phyloP scores from a whole-genome alignment of 2,888 invertebrate genomes.

The Abscondita cerata region DNA sequence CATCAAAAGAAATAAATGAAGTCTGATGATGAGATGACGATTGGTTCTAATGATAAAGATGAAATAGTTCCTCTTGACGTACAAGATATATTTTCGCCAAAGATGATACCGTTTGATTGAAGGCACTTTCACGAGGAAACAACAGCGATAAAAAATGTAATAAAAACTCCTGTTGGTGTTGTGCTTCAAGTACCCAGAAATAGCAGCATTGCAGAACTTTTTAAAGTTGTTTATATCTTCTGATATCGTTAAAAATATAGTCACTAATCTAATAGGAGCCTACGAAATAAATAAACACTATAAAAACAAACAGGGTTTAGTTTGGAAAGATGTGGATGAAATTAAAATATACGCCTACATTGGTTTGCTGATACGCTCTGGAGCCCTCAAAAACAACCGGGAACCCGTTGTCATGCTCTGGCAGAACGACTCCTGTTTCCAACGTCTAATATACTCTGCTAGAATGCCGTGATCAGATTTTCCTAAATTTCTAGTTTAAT shows the following conservation, averaged over 20 bases:
- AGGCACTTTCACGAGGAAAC: slow-evolving; percentile 1
- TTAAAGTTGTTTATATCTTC: slow-evolving; percentile 4
- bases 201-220: not conserved
- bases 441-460: not conserved
- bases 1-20: too few relatives aligned
- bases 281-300: not conserved
- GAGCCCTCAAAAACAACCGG: slow-evolving; percentile 1
- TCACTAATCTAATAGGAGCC: too few relatives aligned
- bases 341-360: too few relatives aligned
- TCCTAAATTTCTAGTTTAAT: slow-evolving; percentile 6
- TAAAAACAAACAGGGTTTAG: not conserved
- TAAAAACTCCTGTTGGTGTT: slow-evolving; percentile 1
- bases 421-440: not conserved
- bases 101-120: slow-evolving; percentile 4
- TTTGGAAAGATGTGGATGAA: too few relatives aligned
- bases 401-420: not conserved
- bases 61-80: slow-evolving; percentile 3
- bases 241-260: not conserved
- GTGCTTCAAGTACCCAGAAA: not conserved
- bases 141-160: not conserved
- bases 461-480: slow-evolving; percentile 1
- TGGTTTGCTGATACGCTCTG: not conserved
- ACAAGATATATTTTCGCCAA: too few relatives aligned
- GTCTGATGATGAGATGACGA: not conserved
- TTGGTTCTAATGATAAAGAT: not conserved